Evolutionary conservation across 2,888 invertebrate genomes (phyloP).

Genomic region (Drosophila bunnanda): DNA sequence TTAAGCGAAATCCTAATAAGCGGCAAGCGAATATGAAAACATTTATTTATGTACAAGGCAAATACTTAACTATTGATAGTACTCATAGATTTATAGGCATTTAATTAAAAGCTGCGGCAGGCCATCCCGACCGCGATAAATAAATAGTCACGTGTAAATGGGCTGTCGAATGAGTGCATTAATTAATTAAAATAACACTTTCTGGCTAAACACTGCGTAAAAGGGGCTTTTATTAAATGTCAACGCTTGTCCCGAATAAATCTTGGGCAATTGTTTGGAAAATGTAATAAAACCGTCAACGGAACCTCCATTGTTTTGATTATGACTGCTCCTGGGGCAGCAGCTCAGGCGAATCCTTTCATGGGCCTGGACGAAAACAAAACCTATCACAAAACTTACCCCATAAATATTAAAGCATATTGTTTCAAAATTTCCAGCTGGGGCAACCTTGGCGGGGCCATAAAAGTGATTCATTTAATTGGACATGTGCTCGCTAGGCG

Average conservation of each 20-base stretch:
- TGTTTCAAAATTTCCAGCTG: slow-evolving; percentile 49
- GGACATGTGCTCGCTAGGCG: slow-evolving; percentile 57
- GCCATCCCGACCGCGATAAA: not conserved
- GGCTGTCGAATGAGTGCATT: slow-evolving; percentile 3
- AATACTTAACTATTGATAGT: slow-evolving; percentile 12
- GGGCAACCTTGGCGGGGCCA: slow-evolving; percentile 25
- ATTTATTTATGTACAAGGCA: slow-evolving; percentile 11
- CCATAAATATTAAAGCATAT: slow-evolving; percentile 72
- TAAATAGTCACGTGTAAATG: slow-evolving; percentile 4
- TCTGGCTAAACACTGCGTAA: slow-evolving; percentile 2
- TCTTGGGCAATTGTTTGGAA: slow-evolving; percentile 14
- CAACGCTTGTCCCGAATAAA: slow-evolving; percentile 16
- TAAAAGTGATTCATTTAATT: slow-evolving; percentile 67
- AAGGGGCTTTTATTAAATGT: not conserved
- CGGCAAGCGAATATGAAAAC: slow-evolving; percentile 8
- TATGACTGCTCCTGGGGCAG: slow-evolving; percentile 21
- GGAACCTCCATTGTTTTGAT: slow-evolving; percentile 52
- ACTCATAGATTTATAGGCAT: slow-evolving; percentile 8
- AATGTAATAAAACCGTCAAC: slow-evolving; percentile 72
- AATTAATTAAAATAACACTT: slow-evolving; percentile 12
- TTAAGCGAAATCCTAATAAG: slow-evolving; percentile 21
- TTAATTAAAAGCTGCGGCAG: slow-evolving; percentile 30
- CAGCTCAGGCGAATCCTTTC: slow-evolving; percentile 38
- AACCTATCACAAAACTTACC: slow-evolving; percentile 56
- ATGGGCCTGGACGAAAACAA: not conserved